Percentiles rank a stretch among this genome's conserved stretches.
These are phyloP conservation scores for Heliconius hewitsoni DNA, from an alignment of 1,140 invertebrate genomes.

Conservation along the genomic window DNA sequence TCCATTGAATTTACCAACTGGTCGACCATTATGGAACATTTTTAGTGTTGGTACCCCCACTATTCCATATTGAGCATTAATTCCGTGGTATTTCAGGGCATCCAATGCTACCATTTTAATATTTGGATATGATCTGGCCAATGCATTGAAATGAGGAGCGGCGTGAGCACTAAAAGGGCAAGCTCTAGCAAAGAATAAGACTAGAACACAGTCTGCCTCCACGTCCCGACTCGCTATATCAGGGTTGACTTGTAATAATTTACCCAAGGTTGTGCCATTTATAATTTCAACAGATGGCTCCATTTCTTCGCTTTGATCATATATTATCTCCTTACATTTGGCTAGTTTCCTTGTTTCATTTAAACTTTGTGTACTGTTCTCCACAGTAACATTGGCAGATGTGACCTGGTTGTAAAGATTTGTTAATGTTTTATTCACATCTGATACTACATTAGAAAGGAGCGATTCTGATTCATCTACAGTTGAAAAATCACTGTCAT, in stretches of 20 bases:
- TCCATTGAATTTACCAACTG: slow-evolving; percentile 93
- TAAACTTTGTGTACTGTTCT: slow-evolving; percentile 56
- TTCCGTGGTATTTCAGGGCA: slow-evolving; percentile 91
- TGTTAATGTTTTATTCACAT: slow-evolving; percentile 73
- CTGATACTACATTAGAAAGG: slow-evolving; percentile 67
- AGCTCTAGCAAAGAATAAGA: slow-evolving; percentile 94
- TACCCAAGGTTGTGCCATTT: slow-evolving; percentile 68
- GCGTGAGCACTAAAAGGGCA: slow-evolving; percentile 95
- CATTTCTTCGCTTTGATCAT: slow-evolving; percentile 55
- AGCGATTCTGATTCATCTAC: slow-evolving; percentile 73
- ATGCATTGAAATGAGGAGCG: slow-evolving; percentile 94
- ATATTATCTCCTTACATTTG: slow-evolving; percentile 71
- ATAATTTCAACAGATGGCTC: slow-evolving; percentile 73
- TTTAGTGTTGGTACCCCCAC: slow-evolving; percentile 96
- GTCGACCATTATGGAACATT: slow-evolving; percentile 95
- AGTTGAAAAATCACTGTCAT: slow-evolving; percentile 59
- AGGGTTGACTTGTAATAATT: slow-evolving; percentile 68
- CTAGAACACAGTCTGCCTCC: slow-evolving; percentile 86
- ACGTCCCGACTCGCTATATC: slow-evolving; percentile 70
- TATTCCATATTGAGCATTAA: slow-evolving; percentile 96
- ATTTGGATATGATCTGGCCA: slow-evolving; percentile 91
- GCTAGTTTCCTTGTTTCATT: slow-evolving; percentile 77
- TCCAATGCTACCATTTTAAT: slow-evolving; percentile 95
- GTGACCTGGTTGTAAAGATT: slow-evolving; percentile 70
- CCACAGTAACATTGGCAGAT: slow-evolving; percentile 62